A percentile compares a stretch with the other conserved stretches of the same genome.
phyloP scores from a whole-genome alignment of 2,113 vertebrate genomes.

The Malurus melanocephalus region DNA sequence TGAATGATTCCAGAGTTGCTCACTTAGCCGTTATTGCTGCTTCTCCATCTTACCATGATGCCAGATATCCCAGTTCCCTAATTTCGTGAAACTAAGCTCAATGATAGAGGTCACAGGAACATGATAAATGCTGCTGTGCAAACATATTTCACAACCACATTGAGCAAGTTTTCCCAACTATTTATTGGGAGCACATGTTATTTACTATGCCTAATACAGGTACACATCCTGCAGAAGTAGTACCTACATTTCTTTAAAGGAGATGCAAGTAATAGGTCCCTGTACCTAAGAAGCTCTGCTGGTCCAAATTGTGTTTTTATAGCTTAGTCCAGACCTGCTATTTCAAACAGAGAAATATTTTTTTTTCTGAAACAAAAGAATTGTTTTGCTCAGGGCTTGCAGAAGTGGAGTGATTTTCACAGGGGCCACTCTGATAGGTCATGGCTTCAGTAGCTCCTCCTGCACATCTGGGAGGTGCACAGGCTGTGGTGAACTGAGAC shows the following conservation, averaged over 20 bases:
- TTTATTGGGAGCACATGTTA: background rate
- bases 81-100: background rate
- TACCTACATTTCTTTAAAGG: background rate
- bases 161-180: background rate
- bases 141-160: background rate
- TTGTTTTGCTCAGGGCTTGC: background rate
- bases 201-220: background rate
- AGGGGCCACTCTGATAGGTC: accelerated
- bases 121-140: background rate
- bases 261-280: background rate
- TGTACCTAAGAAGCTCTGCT: background rate
- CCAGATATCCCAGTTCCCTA: background rate
- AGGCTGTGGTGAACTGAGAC: accelerated
- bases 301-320: background rate
- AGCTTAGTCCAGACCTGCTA: background rate
- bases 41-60: background rate
- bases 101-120: background rate
- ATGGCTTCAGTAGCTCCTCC: background rate
- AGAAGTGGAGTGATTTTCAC: background rate
- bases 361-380: background rate
- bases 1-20: background rate
- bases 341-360: background rate
- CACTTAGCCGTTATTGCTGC: background rate
- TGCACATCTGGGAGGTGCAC: background rate
- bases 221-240: background rate